Evolutionary conservation across 2,888 invertebrate species (phyloP), one percentile per base, ranked within the genome.

Genomic region (Eupithecia insigniata): DNA sequence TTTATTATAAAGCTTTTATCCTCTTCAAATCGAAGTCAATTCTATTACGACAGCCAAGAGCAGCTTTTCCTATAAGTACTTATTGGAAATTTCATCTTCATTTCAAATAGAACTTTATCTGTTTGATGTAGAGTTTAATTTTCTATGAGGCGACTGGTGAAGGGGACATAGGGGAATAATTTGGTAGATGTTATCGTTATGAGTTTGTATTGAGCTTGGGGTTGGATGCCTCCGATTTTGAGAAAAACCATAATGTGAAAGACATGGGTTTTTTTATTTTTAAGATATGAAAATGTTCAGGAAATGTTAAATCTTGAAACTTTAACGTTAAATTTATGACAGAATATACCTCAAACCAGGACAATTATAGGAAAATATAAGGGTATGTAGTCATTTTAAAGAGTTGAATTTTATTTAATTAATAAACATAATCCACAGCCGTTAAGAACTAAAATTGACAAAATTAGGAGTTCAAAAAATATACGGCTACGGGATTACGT

Each of bases 1-100:
- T 62, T 34, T 62, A 34, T 62, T 5, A n/a, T 34, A 10, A 32
- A 64, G 64, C 64, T 64, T n/a, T 39, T 64, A 26, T 64, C 28
- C 36, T 32, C 22, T 70, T 55, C 51, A 67, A n/a, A 71, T 71
- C 32, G 69, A 74, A 74, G 61, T 32, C 60, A 71, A 58, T 69
- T 69, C 55, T 74, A 71, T 71, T n/a, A 58, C 62, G 28, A 55
- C 26, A 34, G 55, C 3, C 12, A 51, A 62, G 28, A 58, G 69
- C 61, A 55, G 39, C n/a, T 66, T 74, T 74, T 74, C 43, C 55
- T 66, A 58, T 64, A 58, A n/a, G 36, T 26, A 64, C 64, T 16
- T 64, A 64, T 64, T 51, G 60, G 1, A 55, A 62, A 14, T 22
- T 36, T 30, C 51, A 55, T 68, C 60, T 28, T 12, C 30, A 22